Percentiles rank a stretch among this genome's conserved stretches.
These are phyloP conservation scores for Emys orbicularis DNA, from an alignment of 2,797 vertebrate genomes.

Conservation along the genomic window DNA sequence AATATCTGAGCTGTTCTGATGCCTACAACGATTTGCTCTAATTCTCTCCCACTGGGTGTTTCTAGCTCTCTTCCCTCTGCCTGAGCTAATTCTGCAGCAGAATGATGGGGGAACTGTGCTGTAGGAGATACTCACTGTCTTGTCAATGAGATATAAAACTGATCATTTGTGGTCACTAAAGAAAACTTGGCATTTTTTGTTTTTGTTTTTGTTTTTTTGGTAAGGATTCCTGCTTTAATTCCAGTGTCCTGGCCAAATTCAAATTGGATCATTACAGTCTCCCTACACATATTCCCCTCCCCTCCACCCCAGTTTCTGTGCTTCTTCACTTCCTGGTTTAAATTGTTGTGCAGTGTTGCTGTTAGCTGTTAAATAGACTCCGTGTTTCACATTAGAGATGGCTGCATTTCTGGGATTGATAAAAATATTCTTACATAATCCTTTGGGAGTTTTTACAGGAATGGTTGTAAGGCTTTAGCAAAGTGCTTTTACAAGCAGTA, in stretches of 20 bases:
- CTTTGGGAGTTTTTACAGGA: accelerated
- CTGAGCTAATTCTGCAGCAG: accelerated
- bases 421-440: accelerated
- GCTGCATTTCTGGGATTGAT: accelerated
- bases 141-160: neutral
- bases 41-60: neutral
- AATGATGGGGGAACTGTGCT: neutral
- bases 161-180: accelerated
- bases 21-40: neutral
- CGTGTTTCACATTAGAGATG: accelerated
- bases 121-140: neutral
- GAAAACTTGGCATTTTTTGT: accelerated
- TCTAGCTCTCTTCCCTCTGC: accelerated
- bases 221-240: neutral
- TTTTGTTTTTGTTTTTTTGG: neutral
- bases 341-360: neutral
- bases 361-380: accelerated
- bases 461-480: accelerated
- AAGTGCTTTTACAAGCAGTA: too few relatives aligned
- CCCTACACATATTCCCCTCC: accelerated
- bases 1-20: neutral
- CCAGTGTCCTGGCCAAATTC: accelerated
- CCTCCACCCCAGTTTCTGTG: accelerated
- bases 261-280: neutral
- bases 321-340: neutral